Percentiles rank a stretch among this genome's conserved stretches.
Evolutionary conservation across 2,888 invertebrate species (phyloP).

Genomic region (Drosophila colorata): DNA sequence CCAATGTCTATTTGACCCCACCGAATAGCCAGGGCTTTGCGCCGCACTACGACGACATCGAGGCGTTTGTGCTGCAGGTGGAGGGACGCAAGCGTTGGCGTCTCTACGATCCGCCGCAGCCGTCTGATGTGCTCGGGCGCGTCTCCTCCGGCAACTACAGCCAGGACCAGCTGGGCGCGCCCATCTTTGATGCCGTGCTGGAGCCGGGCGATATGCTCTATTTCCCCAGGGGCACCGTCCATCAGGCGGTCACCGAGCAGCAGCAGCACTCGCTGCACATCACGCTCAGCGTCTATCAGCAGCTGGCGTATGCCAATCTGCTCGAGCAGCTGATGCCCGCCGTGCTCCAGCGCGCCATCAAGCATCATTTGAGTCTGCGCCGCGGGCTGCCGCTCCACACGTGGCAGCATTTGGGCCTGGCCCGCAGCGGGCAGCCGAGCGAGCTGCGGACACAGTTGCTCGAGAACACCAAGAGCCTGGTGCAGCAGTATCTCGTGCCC

Average conservation of each 20-base stretch:
- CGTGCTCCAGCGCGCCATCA: conserved; percentile 90
- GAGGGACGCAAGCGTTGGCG: conserved; percentile 98
- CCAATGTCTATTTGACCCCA: conserved; percentile 98
- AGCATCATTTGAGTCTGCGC: conserved; percentile 90
- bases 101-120: conserved; percentile 91
- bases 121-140: conserved; percentile 90
- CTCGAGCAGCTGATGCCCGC: conserved; percentile 92
- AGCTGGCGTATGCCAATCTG: conserved; percentile 95
- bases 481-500: conserved; percentile 35
- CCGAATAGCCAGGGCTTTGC: conserved; percentile 98
- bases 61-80: conserved; percentile 97
- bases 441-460: conserved; percentile 86
- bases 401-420: conserved; percentile 90
- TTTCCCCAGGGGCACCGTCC: conserved; percentile 95
- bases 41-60: conserved; percentile 99
- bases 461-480: conserved; percentile 59
- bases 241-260: conserved; percentile 92
- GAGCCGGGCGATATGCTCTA: conserved; percentile 96
- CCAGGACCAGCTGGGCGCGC: conserved; percentile 91
- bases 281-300: conserved; percentile 96
- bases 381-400: conserved; percentile 93
- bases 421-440: conserved; percentile 87
- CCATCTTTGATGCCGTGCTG: conserved; percentile 90
- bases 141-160: conserved; percentile 92
- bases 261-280: conserved; percentile 96